Base-by-base conservation (phyloP, 2,888 invertebrate genomes). In the Marasmarcha lunaedactyla region DNA sequence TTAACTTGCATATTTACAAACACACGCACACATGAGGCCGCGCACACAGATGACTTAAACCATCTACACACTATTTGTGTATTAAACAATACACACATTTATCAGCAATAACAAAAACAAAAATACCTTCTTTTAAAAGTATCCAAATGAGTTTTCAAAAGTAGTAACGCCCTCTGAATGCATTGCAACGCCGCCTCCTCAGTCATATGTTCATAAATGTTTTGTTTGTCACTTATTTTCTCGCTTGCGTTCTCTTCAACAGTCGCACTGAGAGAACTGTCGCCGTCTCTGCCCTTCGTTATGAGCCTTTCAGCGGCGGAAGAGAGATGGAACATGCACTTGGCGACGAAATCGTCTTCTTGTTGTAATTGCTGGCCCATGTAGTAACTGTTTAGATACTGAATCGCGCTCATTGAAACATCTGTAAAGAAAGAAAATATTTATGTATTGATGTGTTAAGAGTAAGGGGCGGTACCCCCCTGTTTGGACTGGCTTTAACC, bases 341-440 rank as follows among this genome's bases (percentile, higher is more conserved):
- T 91, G 33, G 93, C 89, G 1, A 97, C 93, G 67, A 97, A 97
- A 60, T 97, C 96, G 43, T 93, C 92, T 71, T 97, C 97, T 54
- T 94, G 90, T 50, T 95, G 93, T 34, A 97, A 68, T 59, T 94
- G 93, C 45, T 95, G 92, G 5, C 94, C 93, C 89, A 97, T 95
- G 71, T 97, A 97, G 71, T 95, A 96, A 59, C 92, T 91, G 68
- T 97, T 97, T 41, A 97, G 86, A 64, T 95, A 95, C 63, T 96
- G 95, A 52, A 97, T 97, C 1, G 97, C 96, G 2, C 95, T 93
- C 89, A 96, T 90, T 48, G 95, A 95, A 1, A 97, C 97, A 62
- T 97, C 96, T 72, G 54, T 1, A 30, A 30, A 20, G 7, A 5
- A 20, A 20, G n/a, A n/a, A n/a, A n/a, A n/a, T n/a, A n/a, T n/a